Evolutionary conservation across 2,888 invertebrate species (phyloP), one percentile per base, ranked within the genome.

Genomic region (Proisotoma minuta): DNA sequence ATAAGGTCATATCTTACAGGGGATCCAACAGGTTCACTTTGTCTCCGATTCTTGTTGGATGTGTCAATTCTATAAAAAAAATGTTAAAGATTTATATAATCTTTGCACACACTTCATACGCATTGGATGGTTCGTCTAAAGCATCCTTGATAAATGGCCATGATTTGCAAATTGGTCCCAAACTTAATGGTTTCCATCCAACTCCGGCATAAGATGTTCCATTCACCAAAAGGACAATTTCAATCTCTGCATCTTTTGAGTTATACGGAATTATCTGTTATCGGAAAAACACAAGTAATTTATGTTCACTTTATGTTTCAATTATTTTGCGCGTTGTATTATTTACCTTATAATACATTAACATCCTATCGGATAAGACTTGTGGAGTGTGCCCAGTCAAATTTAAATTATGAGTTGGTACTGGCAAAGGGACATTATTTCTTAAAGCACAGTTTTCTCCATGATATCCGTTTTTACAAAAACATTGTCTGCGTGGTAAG

Each of bases 121-220:
- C 12, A 20, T 52, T 52, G 29, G 52, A n/a, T 28, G 27, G 26
- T 27, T 52, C 27, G 4, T 27, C 8, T 18, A 52, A 52, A 26
- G 52, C 52, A 10, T 52, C 52, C 24, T 26, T 12, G 18, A 69
- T 61, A 28, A 69, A 69, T 22, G 69, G 69, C 66, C 66, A 69
- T 18, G 62, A 64, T 59, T 69, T 69, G 49, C 69, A 69, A 20
- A 58, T 60, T 2, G 62, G 47, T 57, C 62, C 61, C 26, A 69
- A 29, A 18, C 53, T 63, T 10, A 52, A 23, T n/a, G 96, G 93
- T 58, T 95, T 82, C 95, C 95, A 97, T 18, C 97, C 97, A 3
- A 97, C 73, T 4, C 87, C 92, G 2, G 86, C 87, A 81, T 91
- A 97, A n/a, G 91, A 89, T 0, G 88, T 88, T 1, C 91, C 87